These are phyloP conservation scores for Gastrophysa polygoni DNA, from an alignment of 2,888 invertebrate species.

Conservation along the genomic window DNA sequence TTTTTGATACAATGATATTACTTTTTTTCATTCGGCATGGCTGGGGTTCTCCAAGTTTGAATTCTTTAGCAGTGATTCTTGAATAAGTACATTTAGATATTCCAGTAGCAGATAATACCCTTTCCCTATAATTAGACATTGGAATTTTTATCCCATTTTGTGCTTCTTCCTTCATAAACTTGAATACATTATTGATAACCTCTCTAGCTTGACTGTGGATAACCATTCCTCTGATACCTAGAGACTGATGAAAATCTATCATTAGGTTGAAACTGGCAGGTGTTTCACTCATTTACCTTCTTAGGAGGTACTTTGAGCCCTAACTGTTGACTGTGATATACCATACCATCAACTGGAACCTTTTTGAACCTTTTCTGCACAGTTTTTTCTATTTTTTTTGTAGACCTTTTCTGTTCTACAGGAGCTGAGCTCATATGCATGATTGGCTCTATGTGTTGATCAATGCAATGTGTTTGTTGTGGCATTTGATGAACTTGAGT, in stretches of 20 bases:
- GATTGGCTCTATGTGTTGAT: neutral
- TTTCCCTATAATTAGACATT: slow-evolving; percentile 27
- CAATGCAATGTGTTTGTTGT: neutral
- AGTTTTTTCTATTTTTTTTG: neutral
- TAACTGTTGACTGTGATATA: slow-evolving; percentile 27
- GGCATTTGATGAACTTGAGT: neutral
- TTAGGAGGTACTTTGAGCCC: slow-evolving; percentile 32
- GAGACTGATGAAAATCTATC: slow-evolving; percentile 10
- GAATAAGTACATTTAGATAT: slow-evolving; percentile 33
- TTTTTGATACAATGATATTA: slow-evolving; percentile 5
- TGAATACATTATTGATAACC: slow-evolving; percentile 32
- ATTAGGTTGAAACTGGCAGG: neutral
- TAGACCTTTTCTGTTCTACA: slow-evolving; percentile 2
- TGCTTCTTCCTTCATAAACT: slow-evolving; percentile 34
- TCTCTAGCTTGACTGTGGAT: slow-evolving; percentile 31
- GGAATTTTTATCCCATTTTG: slow-evolving; percentile 30
- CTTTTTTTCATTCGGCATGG: slow-evolving; percentile 17
- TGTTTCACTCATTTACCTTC: slow-evolving; percentile 12
- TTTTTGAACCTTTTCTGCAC: slow-evolving; percentile 17
- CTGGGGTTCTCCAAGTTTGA: slow-evolving; percentile 26
- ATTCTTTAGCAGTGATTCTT: slow-evolving; percentile 30
- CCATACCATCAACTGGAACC: slow-evolving; percentile 29
- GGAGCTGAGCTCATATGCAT: neutral
- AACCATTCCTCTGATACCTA: slow-evolving; percentile 29
- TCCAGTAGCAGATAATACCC: slow-evolving; percentile 31